Evolutionary conservation across 2,888 invertebrate species (phyloP), one percentile per base, ranked within the genome.

Genomic region (Drosophila mayaguana): DNA sequence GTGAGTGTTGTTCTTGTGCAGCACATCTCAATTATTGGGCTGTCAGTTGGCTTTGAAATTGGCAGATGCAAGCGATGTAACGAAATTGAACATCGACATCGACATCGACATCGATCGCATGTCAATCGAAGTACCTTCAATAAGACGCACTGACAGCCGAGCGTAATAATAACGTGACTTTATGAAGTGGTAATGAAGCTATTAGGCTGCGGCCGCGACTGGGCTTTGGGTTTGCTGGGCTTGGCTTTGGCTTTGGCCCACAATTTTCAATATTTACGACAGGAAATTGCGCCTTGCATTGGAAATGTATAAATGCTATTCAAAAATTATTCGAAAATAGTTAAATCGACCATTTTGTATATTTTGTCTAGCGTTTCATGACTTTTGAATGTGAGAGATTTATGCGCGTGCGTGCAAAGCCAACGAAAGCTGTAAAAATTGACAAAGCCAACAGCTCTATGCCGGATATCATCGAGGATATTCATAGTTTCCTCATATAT

Each of bases 151-250:
- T 70, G 87, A 76, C 87, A 81, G 78, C 59, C 72, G 71, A 80
- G 72, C 90, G 78, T 75, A 85, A 86, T 82, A 83, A 90, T 90
- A 90, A 90, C 90, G 91, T 90, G 89, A 90, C 90, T 90, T 90
- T 90, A 91, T 91, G 88, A 90, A 89, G 90, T 91, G 90, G 90
- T 91, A 90, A 90, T 90, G 90, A 90, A 90, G 83, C 90, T 76
- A 90, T 90, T 90, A 91, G 82, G 51, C 71, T 77, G 56, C 71
- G 34, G 42, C 28, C 67, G n/a, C 12, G 28, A 12, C 28, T 36
- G 25, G 57, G 9, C 14, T 36, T 51, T 40, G n/a, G 12, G 51
- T 9, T 14, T 25, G 3, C 28, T 28, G 8, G 28, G 2, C 28
- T 65, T 60, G 70, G 69, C 66, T 75, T 75, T 67, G 81, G 88